Evolutionary conservation across 1,140 invertebrate genomes (phyloP).

Genomic region (Centruroides sculpturatus): DNA sequence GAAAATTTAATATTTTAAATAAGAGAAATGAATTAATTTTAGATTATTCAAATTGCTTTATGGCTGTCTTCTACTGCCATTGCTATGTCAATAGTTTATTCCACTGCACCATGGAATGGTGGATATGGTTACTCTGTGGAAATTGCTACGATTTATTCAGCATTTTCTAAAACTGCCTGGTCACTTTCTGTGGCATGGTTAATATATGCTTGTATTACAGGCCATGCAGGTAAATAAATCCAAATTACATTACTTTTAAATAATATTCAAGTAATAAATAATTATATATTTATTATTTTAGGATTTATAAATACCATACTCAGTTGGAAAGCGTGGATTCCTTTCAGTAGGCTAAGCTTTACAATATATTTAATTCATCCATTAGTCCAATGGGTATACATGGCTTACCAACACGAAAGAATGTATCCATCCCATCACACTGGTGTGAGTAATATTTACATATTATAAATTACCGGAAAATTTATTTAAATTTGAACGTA

Average conservation of each 20-base stretch:
- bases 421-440: slow-evolving; percentile 11
- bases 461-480: background rate
- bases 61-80: slow-evolving; percentile 10
- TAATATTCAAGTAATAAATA: background rate
- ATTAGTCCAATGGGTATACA: slow-evolving; percentile 12
- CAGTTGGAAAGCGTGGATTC: slow-evolving; percentile 14
- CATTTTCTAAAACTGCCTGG: slow-evolving; percentile 11
- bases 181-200: slow-evolving; percentile 15
- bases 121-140: background rate
- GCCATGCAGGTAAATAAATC: slow-evolving; percentile 14
- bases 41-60: slow-evolving; percentile 1
- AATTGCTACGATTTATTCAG: slow-evolving; percentile 12
- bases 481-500: background rate
- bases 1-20: background rate
- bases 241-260: no score
- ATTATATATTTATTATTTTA: background rate
- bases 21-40: background rate
- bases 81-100: slow-evolving; percentile 2
- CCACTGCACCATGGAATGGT: slow-evolving; percentile 14
- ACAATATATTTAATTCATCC: slow-evolving; percentile 19
- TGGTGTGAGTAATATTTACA: slow-evolving; percentile 3
- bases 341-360: slow-evolving; percentile 18
- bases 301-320: slow-evolving; percentile 22
- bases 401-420: slow-evolving; percentile 6
- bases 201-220: slow-evolving; percentile 12